Evolutionary conservation across 2,113 vertebrate species (phyloP).

Genomic region (Zosterops pallidus): DNA sequence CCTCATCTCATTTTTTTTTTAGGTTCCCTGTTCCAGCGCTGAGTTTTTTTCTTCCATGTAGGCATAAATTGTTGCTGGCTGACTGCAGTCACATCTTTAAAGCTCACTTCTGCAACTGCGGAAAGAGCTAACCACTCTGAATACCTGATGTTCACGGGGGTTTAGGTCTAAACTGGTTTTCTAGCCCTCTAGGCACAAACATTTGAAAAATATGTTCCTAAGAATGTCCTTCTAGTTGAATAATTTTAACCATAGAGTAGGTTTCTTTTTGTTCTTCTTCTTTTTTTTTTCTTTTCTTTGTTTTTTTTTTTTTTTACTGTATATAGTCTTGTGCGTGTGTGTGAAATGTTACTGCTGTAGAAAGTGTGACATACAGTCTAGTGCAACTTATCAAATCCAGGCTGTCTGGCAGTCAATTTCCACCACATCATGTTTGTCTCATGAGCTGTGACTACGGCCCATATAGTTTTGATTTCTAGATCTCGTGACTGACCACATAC

Average conservation of each 20-base stretch:
- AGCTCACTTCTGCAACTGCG: not conserved
- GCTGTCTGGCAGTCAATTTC: conserved; percentile 20
- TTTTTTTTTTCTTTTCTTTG: not conserved
- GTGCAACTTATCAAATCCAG: not conserved
- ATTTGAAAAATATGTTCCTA: conserved; percentile 7
- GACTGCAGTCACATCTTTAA: conserved; percentile 10
- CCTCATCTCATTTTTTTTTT: not conserved
- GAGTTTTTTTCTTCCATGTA: not conserved
- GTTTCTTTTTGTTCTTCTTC: not conserved
- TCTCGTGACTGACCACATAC: not conserved
- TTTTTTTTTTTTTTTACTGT: not conserved
- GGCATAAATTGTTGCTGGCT: not conserved
- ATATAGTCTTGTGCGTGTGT: not conserved
- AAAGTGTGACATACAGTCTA: not conserved
- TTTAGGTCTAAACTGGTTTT: conserved; percentile 41
- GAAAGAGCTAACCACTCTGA: not conserved
- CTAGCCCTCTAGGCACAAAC: conserved; percentile 9
- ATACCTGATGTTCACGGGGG: not conserved
- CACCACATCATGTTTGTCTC: not conserved
- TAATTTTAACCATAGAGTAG: conserved; percentile 1
- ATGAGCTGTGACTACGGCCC: not conserved
- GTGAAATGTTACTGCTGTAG: not conserved
- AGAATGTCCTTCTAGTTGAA: conserved; percentile 17
- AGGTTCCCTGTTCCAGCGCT: not conserved
- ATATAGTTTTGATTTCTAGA: conserved; percentile 54